Evolutionary conservation across 2,797 vertebrate species (phyloP), one percentile per base, ranked within the genome.

Genomic region (Eulemur mongoz): DNA sequence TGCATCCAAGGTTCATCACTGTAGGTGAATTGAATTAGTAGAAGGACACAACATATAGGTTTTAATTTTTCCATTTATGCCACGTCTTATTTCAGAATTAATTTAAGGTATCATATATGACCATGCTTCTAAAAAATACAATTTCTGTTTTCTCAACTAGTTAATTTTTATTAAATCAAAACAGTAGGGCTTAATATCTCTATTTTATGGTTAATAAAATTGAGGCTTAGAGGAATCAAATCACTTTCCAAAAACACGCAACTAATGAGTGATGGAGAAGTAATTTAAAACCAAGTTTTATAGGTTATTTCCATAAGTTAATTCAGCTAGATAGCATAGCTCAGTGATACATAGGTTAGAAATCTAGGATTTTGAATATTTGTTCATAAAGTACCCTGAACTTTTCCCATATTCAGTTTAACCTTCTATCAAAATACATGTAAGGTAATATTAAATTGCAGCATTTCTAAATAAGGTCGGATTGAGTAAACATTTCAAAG

Each of bases 381-480:
- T 52, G 4, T 75, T 61, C n/a, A 59, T 81, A 76, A 92, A 54
- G 30, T n/a, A 89, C 30, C 22, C 35, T 73, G 23, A 86, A 76
- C 11, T 35, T 88, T 89, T 27, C 7, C 32, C 2, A 38, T 75
- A 80, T 81, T 85, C 7, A 43, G 3, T 94, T 89, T 67, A 15
- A 61, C 25, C 5, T 43, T 89, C 7, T 84, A 61, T 94, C 82
- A 90, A 87, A 94, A 63, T 84, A 3, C 4, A 20, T 57, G 6
- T 20, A 63, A 78, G 35, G 1, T 54, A 78, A 43, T 59, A 80
- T 40, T 89, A 83, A 61, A 76, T 93, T 89, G 0, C 40, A 61
- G 2, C 89, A 67, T 89, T 97, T 90, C 72, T 92, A 91, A 97
- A 91, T 96, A 54, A 52, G 75, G 18, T 89, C 88, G 85, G 70